phyloP scores from a whole-genome alignment of 2,113 vertebrate species.

The Physeter macrocephalus region DNA sequence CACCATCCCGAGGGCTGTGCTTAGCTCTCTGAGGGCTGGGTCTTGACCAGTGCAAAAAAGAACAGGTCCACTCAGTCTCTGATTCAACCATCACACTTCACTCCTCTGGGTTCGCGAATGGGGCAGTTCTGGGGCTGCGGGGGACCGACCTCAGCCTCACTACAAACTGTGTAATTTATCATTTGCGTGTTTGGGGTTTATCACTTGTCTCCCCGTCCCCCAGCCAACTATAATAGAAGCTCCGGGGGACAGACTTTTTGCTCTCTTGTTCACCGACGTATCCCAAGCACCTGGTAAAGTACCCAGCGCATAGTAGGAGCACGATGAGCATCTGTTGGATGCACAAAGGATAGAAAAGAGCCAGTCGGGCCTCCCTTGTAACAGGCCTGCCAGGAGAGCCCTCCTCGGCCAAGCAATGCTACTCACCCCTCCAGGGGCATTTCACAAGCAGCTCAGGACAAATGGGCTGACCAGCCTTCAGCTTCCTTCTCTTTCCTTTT shows the following conservation, averaged over 20 bases:
- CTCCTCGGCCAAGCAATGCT: fast-evolving
- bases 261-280: neutral
- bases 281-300: neutral
- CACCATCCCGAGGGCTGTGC: fast-evolving
- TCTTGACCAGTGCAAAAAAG: neutral
- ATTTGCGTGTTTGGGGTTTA: neutral
- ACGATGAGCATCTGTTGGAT: neutral
- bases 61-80: fast-evolving
- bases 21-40: neutral
- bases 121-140: fast-evolving
- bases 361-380: neutral
- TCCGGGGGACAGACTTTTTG: fast-evolving
- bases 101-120: neutral
- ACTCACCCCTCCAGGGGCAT: fast-evolving
- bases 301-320: neutral
- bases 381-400: neutral
- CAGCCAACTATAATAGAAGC: too few species aligned
- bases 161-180: neutral
- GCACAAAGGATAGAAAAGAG: neutral
- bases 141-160: neutral
- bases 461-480: neutral
- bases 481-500: neutral
- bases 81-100: fast-evolving
- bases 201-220: fast-evolving
- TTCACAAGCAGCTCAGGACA: neutral